Conservation (phyloP, 2,113 vertebrate species). For the Centropristis striata region DNA sequence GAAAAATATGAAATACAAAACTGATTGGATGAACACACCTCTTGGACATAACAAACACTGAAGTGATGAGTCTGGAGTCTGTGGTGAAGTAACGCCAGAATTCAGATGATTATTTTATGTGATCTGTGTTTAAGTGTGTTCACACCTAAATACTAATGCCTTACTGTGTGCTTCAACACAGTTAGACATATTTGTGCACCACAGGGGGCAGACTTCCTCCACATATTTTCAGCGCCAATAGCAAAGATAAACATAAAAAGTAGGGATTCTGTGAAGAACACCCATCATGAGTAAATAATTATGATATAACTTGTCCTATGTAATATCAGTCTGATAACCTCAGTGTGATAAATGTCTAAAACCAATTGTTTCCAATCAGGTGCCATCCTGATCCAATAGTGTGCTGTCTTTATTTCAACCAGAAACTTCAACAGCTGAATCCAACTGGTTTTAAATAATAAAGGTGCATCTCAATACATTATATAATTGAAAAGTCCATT, state of each 20-base stretch:
- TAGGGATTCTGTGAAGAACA: not conserved
- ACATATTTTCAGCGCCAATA: not conserved
- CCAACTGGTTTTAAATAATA: not conserved
- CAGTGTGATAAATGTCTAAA: not conserved
- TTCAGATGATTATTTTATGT: not conserved
- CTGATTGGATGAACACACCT: conserved; percentile 3
- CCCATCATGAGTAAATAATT: not conserved
- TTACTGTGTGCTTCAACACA: conserved; percentile 8
- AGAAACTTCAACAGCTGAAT: not conserved
- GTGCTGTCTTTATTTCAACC: not conserved
- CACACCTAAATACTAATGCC: not conserved
- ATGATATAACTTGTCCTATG: not conserved
- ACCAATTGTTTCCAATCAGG: not conserved
- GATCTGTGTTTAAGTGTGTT: too few relatives aligned
- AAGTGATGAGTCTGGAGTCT: not conserved
- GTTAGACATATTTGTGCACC: not conserved
- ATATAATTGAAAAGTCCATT: too few relatives aligned
- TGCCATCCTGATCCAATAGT: conserved; percentile 17
- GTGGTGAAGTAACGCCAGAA: conserved; percentile 7
- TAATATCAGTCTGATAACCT: not conserved
- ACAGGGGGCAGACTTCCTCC: conserved; percentile 39
- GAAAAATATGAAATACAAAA: conserved; percentile 4
- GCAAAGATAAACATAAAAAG: conserved; percentile 6
- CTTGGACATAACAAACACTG: not conserved
- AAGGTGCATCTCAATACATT: too few relatives aligned